Evolutionary conservation across 92 coral and sea anemone species (phyloP).

Genomic region (Zoanthus sansibaricus): DNA sequence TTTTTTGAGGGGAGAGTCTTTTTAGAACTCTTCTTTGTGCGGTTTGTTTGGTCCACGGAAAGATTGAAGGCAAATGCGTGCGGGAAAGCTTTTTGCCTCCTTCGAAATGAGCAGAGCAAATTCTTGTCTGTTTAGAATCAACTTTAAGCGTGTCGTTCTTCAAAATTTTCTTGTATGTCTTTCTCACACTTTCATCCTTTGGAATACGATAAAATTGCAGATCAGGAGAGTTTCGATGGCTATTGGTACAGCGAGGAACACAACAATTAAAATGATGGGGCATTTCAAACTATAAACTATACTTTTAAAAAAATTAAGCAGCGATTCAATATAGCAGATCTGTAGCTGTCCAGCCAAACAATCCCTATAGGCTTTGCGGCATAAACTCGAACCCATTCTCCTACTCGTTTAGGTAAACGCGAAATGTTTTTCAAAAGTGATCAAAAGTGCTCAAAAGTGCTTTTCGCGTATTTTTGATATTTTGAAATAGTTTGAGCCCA

Average conservation of each 20-base stretch:
- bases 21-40: background rate
- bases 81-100: background rate
- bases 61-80: background rate
- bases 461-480: too few species aligned
- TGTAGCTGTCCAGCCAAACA: background rate
- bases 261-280: slow-evolving; percentile 12
- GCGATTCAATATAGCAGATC: background rate
- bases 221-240: background rate
- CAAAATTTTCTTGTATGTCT: background rate
- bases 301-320: too few species aligned
- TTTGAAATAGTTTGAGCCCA: too few species aligned
- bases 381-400: too few species aligned
- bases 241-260: slow-evolving; percentile 1
- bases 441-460: too few species aligned
- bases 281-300: background rate
- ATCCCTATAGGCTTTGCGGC: background rate
- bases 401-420: too few species aligned
- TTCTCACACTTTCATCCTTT: background rate
- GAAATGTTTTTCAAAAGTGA: too few species aligned
- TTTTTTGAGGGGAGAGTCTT: background rate
- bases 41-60: slow-evolving; percentile 1
- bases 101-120: background rate
- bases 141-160: background rate
- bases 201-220: slow-evolving; percentile 20
- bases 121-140: background rate